phyloP scores from a whole-genome alignment of 1,140 invertebrate species.

The Goniozus legneri region DNA sequence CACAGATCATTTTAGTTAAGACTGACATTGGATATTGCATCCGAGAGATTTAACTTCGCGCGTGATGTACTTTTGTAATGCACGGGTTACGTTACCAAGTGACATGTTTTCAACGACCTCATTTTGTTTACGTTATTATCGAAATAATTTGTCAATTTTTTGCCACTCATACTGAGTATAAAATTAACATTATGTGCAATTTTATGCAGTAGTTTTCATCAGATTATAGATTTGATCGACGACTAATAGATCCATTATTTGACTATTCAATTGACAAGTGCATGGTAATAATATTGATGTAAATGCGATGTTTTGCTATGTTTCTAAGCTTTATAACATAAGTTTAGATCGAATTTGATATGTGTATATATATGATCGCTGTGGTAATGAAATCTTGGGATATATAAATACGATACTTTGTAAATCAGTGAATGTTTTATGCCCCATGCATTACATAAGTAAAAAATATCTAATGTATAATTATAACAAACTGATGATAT shows the following conservation, averaged over 20 bases:
- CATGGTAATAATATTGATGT: constrained; percentile 9
- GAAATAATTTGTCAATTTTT: no score
- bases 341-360: not conserved
- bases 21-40: constrained; percentile 23
- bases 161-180: no score
- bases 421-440: constrained; percentile 5
- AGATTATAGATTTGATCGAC: no score
- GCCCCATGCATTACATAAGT: constrained; percentile 27
- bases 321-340: no score
- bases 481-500: constrained; percentile 10
- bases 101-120: not conserved
- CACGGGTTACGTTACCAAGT: constrained; percentile 14
- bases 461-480: constrained; percentile 10
- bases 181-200: no score
- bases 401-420: not conserved
- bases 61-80: constrained; percentile 21
- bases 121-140: no score
- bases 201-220: no score
- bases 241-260: no score
- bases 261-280: not conserved
- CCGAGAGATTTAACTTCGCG: constrained; percentile 12
- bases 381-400: not conserved
- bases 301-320: no score
- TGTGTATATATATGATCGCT: not conserved
- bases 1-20: constrained; percentile 28